phyloP scores from a whole-genome alignment of 1,140 invertebrate species.

The Macrostomum lignano region DNA sequence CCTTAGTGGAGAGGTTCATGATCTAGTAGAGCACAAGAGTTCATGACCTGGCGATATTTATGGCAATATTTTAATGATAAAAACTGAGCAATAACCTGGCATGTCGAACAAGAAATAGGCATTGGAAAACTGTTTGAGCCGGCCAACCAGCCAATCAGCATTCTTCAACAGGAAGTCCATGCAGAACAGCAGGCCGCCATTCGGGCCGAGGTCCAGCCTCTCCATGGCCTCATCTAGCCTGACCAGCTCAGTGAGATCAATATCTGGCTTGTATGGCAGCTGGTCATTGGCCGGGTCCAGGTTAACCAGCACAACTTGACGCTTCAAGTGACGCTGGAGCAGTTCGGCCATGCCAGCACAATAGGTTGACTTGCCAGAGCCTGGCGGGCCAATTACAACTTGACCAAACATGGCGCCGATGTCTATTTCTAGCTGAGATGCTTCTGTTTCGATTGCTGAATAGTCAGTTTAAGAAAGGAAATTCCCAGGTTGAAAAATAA shows the following conservation, averaged over 20 bases:
- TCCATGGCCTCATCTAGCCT: slow-evolving; percentile 68
- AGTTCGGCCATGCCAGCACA: slow-evolving; percentile 55
- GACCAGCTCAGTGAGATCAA: slow-evolving; percentile 60
- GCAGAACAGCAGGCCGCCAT: slow-evolving; percentile 74
- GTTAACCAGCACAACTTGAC: slow-evolving; percentile 61
- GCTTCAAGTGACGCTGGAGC: slow-evolving; percentile 29
- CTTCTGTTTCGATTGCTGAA: too few relatives aligned
- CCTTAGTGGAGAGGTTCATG: too few relatives aligned
- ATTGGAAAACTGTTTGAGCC: slow-evolving; percentile 14
- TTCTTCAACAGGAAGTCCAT: slow-evolving; percentile 77
- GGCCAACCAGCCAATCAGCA: slow-evolving; percentile 49
- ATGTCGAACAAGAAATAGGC: slow-evolving; percentile 70
- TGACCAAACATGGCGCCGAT: slow-evolving; percentile 77
- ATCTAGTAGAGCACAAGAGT: slow-evolving; percentile 1
- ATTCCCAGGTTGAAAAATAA: too few relatives aligned
- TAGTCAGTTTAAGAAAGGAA: too few relatives aligned
- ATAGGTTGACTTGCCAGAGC: slow-evolving; percentile 92
- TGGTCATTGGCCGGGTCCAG: slow-evolving; percentile 82
- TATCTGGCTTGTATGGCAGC: slow-evolving; percentile 41
- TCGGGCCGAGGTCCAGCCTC: slow-evolving; percentile 54
- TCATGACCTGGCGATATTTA: neutral
- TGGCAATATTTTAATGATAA: neutral
- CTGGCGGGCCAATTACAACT: slow-evolving; percentile 73
- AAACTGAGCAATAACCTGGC: slow-evolving; percentile 59
- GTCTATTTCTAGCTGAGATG: too few relatives aligned